Evolutionary conservation across 1,140 invertebrate species (phyloP), one percentile per base, ranked within the genome.

Genomic region (Eupristina koningsbergeri): DNA sequence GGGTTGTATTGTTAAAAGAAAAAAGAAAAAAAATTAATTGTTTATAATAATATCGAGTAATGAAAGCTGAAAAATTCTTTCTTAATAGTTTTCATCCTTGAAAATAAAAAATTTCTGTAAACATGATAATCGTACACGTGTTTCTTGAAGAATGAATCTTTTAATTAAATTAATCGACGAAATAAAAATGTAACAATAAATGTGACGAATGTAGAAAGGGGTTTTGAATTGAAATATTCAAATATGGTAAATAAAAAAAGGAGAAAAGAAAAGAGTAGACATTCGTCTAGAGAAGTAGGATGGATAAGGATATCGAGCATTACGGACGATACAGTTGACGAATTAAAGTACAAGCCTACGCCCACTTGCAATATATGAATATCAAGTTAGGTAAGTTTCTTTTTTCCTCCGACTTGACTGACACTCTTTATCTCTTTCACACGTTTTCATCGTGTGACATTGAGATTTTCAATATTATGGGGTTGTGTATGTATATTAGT

Each of bases 381-480:
- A 74, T 71, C 36, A 71, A 6, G 36, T 22, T 22, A n/a, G 17
- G 45, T 19, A 61, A 61, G 31, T 61, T 63, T 31, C 50, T 53
- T 22, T 61, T 6, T 41, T 22, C 31, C n/a, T 15, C 11, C 3
- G 19, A 1, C 19, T 8, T 53, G 13, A 8, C 17, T 64, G 22
- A 26, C 29, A 6, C 61, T 39, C 53, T n/a, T 13, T 58, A 6
- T 22, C 7, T 53, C 29, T 69, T 19, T 19, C 63, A 29, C 58
- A 1, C 31, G 53, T 39, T n/a, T 80, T 80, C 67, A 58, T 58
- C 67, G 79, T 47, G 67, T 47, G 67, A 80, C 79, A 80, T 71
- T 80, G 64, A 67, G 47, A 71, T 80, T 41, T n/a, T n/a, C n/a
- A n/a, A n/a, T n/a, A n/a, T n/a, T n/a, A 80, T 80, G 63, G 78